These are phyloP conservation scores for Ornithorhynchus anatinus DNA, from an alignment of 2,113 vertebrate genomes.

Conservation along the genomic window DNA sequence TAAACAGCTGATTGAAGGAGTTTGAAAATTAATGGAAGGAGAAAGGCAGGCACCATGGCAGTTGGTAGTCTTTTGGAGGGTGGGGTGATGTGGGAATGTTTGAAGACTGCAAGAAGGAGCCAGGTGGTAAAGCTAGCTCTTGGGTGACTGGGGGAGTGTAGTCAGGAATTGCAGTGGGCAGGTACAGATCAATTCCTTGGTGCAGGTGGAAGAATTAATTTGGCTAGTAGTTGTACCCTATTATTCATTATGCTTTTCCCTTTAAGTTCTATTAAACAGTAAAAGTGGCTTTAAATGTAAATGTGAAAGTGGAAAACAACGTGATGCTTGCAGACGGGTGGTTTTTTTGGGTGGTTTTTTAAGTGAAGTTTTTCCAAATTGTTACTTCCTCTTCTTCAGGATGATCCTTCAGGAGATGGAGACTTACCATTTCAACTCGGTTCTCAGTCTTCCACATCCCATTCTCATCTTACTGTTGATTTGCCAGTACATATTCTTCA, in stretches of 20 bases:
- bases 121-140: no score
- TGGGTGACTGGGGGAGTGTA: no score
- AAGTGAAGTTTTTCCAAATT: neutral
- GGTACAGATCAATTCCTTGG: no score
- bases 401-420: conserved; percentile 84
- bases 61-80: no score
- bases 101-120: no score
- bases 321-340: neutral
- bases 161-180: no score
- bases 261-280: no score
- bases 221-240: no score
- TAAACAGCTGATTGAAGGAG: neutral
- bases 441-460: conserved; percentile 84
- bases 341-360: neutral
- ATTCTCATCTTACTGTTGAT: conserved; percentile 87
- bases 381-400: conserved; percentile 69
- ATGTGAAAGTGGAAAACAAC: neutral
- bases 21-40: neutral
- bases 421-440: conserved; percentile 85
- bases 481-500: conserved; percentile 92
- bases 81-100: no score
- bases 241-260: no score
- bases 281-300: no score
- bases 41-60: neutral
- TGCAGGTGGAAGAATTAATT: no score